phyloP scores from a whole-genome alignment of 2,888 invertebrate species.

The Epinotia ramella region DNA sequence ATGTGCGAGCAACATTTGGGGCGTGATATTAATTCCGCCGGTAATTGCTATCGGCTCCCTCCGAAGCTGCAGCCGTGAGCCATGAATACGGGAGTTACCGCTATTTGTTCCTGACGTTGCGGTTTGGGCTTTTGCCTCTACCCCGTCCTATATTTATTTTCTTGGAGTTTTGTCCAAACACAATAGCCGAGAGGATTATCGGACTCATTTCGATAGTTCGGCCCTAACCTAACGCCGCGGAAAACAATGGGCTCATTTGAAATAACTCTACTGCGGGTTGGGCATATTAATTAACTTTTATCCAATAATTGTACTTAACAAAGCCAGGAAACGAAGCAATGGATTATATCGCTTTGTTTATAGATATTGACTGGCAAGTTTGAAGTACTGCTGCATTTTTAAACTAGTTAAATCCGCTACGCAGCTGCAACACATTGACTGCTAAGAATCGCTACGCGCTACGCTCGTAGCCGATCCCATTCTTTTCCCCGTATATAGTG shows the following conservation, averaged over 20 bases:
- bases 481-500: too few relatives aligned
- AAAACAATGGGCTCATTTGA: conserved; percentile 65
- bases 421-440: too few relatives aligned
- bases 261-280: conserved; percentile 61
- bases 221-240: conserved; percentile 60
- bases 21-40: conserved; percentile 84
- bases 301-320: conserved; percentile 54
- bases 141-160: conserved; percentile 80
- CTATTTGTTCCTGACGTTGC: conserved; percentile 84
- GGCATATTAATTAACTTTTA: conserved; percentile 48
- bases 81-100: conserved; percentile 85
- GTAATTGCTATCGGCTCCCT: conserved; percentile 85
- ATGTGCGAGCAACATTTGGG: conserved; percentile 84
- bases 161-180: conserved; percentile 78
- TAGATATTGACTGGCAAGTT: not conserved
- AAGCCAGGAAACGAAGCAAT: conserved; percentile 37
- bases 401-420: too few relatives aligned
- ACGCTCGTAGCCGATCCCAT: too few relatives aligned
- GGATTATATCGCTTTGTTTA: not conserved
- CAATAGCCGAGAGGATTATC: conserved; percentile 75
- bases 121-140: conserved; percentile 81
- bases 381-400: not conserved
- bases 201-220: conserved; percentile 67
- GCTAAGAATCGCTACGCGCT: too few relatives aligned
- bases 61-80: conserved; percentile 81